Evolutionary conservation across 2,797 vertebrate genomes (phyloP).

Genomic region (Peromyscus nudipes): DNA sequence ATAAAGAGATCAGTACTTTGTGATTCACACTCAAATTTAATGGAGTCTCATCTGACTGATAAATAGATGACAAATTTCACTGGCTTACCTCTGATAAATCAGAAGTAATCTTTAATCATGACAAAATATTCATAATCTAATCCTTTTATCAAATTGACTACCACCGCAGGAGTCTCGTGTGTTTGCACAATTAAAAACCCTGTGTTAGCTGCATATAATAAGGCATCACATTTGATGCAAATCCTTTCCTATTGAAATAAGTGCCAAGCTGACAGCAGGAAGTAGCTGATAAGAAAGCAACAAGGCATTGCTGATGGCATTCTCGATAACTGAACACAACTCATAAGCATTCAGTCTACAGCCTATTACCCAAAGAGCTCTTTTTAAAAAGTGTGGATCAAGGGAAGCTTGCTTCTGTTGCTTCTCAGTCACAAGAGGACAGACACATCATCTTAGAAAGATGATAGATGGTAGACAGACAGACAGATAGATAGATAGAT

Average conservation of each 20-base stretch:
- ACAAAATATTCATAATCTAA: conserved; percentile 92
- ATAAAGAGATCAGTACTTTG: conserved; percentile 67
- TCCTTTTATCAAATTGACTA: conserved; percentile 91
- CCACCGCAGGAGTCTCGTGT: conserved; percentile 91
- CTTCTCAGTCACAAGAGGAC: conserved; percentile 80
- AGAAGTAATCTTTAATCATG: conserved; percentile 89
- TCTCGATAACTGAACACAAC: conserved; percentile 89
- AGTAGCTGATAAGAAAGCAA: conserved; percentile 91
- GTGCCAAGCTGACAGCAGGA: conserved; percentile 91
- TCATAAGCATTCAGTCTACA: conserved; percentile 87
- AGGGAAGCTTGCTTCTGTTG: conserved; percentile 81
- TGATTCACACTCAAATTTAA: conserved; percentile 76
- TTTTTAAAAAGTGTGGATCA: conserved; percentile 80
- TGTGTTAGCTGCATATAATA: conserved; percentile 88
- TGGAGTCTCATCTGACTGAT: conserved; percentile 79
- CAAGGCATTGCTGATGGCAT: conserved; percentile 92
- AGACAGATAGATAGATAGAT: not conserved
- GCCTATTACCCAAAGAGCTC: conserved; percentile 85
- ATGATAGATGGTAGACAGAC: not conserved
- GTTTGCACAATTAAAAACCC: conserved; percentile 92
- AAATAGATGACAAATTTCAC: conserved; percentile 76
- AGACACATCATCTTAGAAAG: conserved; percentile 75
- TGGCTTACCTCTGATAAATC: conserved; percentile 80
- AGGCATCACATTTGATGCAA: conserved; percentile 91
- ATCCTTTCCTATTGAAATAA: conserved; percentile 92